Percentiles rank a stretch among this genome's conserved stretches.
Conservation (phyloP, 2,113 vertebrate genomes). For the chimpanzee (Pan troglodytes) region NHGRI_mPanTro3-v2.1_pri NC_072415.2:48922001-48922500, state of each 20-base stretch:
- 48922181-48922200: background rate
- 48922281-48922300: background rate
- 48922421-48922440: background rate
- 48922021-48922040: background rate
- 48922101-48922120: background rate
- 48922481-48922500: background rate
- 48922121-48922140: background rate
- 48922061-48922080: background rate
- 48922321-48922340: background rate
- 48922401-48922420: background rate
- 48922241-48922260: background rate
- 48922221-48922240: background rate
- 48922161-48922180: background rate
- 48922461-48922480: background rate
- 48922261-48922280: background rate
- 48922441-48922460: background rate
- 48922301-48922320: background rate
- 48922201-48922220: background rate
- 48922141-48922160: background rate
- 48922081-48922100: background rate
- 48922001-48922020: background rate
- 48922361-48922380: background rate
- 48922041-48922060: background rate
- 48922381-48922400: background rate
- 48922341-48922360: background rate